phyloP scores from a whole-genome alignment of 2,888 invertebrate genomes.

The Myopa tessellatipennis region DNA sequence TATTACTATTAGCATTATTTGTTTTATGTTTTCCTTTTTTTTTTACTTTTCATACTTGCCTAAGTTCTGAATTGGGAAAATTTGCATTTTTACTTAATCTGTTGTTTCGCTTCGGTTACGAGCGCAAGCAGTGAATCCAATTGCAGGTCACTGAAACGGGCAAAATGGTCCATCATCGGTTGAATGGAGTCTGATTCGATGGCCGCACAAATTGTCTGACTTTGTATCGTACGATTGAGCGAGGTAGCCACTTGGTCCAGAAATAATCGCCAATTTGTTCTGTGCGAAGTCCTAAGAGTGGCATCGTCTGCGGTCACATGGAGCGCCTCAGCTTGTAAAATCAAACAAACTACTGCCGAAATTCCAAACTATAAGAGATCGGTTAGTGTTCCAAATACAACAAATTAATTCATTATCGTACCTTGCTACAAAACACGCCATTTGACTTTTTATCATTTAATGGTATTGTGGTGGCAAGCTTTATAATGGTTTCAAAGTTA shows the following conservation, averaged over 20 bases:
- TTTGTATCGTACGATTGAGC: conserved; percentile 64
- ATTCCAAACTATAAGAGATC: conserved; percentile 63
- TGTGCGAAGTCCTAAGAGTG: conserved; percentile 55
- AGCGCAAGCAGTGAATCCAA: conserved; percentile 65
- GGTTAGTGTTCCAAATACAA: not conserved
- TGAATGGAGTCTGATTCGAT: conserved; percentile 67
- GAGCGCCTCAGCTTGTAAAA: conserved; percentile 64
- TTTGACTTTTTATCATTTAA: conserved; percentile 64
- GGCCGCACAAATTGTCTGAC: conserved; percentile 66
- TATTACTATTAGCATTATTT: conserved; percentile 23
- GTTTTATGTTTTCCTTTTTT: conserved; percentile 17
- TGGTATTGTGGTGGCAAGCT: conserved; percentile 61
- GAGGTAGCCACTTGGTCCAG: conserved; percentile 63
- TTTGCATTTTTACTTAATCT: conserved; percentile 57
- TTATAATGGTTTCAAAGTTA: conserved; percentile 62
- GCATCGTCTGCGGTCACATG: conserved; percentile 56
- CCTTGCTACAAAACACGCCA: conserved; percentile 66
- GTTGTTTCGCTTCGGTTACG: conserved; percentile 66
- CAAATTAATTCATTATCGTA: conserved; percentile 46
- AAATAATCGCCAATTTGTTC: conserved; percentile 63
- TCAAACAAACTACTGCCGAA: conserved; percentile 64
- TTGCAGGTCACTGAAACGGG: conserved; percentile 66
- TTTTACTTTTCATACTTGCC: conserved; percentile 35
- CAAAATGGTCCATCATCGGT: conserved; percentile 66
- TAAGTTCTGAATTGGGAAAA: not conserved